A percentile compares a stretch with the other conserved stretches of the same genome.
Conservation (phyloP, 2,888 invertebrate species). For the Seira ritae region DNA sequence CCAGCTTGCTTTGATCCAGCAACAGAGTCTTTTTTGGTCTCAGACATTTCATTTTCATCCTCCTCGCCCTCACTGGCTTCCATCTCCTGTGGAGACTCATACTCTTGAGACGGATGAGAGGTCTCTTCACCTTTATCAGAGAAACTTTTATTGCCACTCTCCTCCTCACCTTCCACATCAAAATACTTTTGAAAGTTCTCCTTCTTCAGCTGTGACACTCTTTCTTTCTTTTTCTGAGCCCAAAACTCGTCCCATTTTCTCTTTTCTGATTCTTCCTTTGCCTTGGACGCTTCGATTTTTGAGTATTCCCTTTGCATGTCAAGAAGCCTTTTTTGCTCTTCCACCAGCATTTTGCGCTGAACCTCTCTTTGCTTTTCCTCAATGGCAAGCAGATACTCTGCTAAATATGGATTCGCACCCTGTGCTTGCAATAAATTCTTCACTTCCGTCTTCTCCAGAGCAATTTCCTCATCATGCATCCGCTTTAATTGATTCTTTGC, state of each 20-base stretch:
- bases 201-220: constrained; percentile 30
- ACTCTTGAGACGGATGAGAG: background rate
- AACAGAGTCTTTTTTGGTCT: too few species aligned
- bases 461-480: constrained; percentile 37
- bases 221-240: constrained; percentile 50
- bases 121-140: background rate
- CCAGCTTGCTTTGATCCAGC: too few species aligned
- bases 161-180: constrained; percentile 23
- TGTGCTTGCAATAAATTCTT: constrained; percentile 40
- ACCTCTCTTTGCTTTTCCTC: constrained; percentile 44
- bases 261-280: constrained; percentile 37
- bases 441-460: constrained; percentile 36
- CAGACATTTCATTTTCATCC: too few species aligned
- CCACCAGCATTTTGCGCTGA: constrained; percentile 59
- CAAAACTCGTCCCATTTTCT: constrained; percentile 65
- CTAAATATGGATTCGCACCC: constrained; percentile 67
- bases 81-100: background rate
- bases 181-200: constrained; percentile 48
- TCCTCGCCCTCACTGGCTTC: background rate
- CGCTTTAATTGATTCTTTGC: constrained; percentile 37
- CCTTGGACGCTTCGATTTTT: constrained; percentile 41
- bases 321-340: constrained; percentile 43
- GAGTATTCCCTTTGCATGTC: constrained; percentile 54
- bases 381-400: constrained; percentile 56
- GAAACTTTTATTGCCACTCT: background rate